Evolutionary conservation across 1,140 invertebrate species (phyloP), one percentile per base, ranked within the genome.

Genomic region (Spodoptera litura): DNA sequence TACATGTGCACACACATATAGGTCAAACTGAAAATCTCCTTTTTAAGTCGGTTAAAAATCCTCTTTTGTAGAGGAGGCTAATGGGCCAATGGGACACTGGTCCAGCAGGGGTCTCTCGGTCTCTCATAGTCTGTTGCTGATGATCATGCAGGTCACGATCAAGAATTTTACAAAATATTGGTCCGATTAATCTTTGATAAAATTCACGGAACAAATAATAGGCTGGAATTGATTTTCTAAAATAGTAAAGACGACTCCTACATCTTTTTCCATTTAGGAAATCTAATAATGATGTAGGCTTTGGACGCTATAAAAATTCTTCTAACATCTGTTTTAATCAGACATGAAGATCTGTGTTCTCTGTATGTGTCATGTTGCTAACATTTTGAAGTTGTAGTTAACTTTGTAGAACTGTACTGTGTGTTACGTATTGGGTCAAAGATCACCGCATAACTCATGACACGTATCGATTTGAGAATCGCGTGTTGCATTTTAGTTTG

Each of bases 351-450:
- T 66, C 62, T 64, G 13, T 12, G 15, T 3, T 20, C 49, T 70
- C 20, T 52, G 51, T 70, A 31, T 12, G 20, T 44, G 49, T 31
- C 31, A 5, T 51, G 61, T 70, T 49, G 66, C 20, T 31, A 53
- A 70, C 49, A 70, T 70, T 44, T 70, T 52, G 49, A 53, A 70
- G 66, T 52, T n/a, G 25, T 20, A 53, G 20, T 27, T 52, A 31
- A 52, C 66, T 70, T 70, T 70, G 49, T 11, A 31, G 11, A 27
- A 68, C 20, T 52, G 25, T 68, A 68, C 44, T 52, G n/a, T 25
- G n/a, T 53, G 66, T 70, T 53, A 53, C 66, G 49, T 31, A 53
- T 70, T 35, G 13, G 66, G 66, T 31, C 25, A 70, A 70, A 70
- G 66, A 31, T 70, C 49, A 70, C 49, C 31, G n/a, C 62, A 49